phyloP scores from a whole-genome alignment of 1,140 invertebrate genomes.

The Hyposmocoma kahamanoa region DNA sequence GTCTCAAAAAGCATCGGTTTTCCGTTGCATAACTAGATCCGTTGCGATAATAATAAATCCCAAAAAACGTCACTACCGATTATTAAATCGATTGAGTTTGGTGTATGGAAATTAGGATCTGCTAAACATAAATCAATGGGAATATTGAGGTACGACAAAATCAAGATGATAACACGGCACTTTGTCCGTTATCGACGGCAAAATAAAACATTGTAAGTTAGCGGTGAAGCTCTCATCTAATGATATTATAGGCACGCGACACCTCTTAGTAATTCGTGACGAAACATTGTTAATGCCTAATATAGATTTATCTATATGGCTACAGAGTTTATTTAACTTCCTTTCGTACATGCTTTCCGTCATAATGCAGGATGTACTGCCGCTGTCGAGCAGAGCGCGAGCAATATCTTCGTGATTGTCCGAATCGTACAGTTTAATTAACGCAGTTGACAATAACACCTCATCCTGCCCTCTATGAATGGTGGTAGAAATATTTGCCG shows the following conservation, averaged over 20 bases:
- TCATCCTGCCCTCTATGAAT: no score
- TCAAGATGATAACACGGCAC: conserved; percentile 10
- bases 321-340: conserved; percentile 5
- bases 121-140: conserved; percentile 14
- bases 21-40: conserved; percentile 13
- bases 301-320: conserved; percentile 9
- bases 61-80: conserved; percentile 25
- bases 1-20: conserved; percentile 16
- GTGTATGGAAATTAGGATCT: conserved; percentile 19
- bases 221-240: conserved; percentile 10
- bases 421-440: no score
- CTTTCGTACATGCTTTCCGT: conserved; percentile 11
- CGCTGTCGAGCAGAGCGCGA: conserved; percentile 16
- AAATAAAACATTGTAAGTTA: conserved; percentile 15
- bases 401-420: conserved; percentile 9
- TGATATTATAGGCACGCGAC: conserved; percentile 9
- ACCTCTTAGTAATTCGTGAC: conserved; percentile 7
- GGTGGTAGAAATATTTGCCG: no score
- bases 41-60: conserved; percentile 15
- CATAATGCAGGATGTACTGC: conserved; percentile 13
- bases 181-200: conserved; percentile 13
- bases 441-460: no score
- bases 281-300: conserved; percentile 11
- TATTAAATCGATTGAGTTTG: conserved; percentile 15
- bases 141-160: conserved; percentile 9